Evolutionary conservation across 2,888 invertebrate genomes (phyloP).

Genomic region (Rotaria sp.): DNA sequence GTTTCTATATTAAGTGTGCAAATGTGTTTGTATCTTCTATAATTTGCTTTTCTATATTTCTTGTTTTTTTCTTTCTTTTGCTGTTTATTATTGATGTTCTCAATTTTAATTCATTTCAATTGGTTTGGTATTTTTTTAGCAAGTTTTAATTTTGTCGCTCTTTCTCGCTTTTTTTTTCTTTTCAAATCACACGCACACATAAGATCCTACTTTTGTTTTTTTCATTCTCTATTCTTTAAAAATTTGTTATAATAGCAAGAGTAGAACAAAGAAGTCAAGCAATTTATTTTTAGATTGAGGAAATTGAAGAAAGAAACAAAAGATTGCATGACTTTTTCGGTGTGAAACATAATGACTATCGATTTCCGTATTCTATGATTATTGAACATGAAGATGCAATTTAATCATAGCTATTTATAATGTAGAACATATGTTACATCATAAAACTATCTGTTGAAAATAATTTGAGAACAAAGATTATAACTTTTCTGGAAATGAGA

Average conservation of each 20-base stretch:
- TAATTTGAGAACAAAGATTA: neutral
- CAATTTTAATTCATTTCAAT: neutral
- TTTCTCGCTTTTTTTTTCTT: neutral
- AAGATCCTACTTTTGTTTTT: neutral
- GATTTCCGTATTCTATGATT: no score
- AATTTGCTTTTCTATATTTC: neutral
- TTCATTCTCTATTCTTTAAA: neutral
- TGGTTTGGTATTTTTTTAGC: slow-evolving; percentile 6
- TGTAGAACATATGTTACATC: neutral
- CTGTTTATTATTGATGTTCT: neutral
- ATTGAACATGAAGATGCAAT: no score
- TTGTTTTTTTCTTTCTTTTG: no score
- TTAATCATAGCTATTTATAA: no score
- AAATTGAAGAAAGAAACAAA: neutral
- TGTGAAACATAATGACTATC: no score
- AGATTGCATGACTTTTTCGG: no score
- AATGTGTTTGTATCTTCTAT: neutral
- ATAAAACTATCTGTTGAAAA: neutral
- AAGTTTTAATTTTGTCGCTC: slow-evolving; percentile 6
- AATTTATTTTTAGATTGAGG: neutral
- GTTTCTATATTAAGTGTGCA: neutral
- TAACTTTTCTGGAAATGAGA: neutral
- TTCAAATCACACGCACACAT: neutral
- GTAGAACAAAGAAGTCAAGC: neutral
- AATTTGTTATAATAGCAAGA: neutral